Base-by-base conservation (phyloP, 2,113 vertebrate genomes). In the Myiozetetes cayanensis region DNA sequence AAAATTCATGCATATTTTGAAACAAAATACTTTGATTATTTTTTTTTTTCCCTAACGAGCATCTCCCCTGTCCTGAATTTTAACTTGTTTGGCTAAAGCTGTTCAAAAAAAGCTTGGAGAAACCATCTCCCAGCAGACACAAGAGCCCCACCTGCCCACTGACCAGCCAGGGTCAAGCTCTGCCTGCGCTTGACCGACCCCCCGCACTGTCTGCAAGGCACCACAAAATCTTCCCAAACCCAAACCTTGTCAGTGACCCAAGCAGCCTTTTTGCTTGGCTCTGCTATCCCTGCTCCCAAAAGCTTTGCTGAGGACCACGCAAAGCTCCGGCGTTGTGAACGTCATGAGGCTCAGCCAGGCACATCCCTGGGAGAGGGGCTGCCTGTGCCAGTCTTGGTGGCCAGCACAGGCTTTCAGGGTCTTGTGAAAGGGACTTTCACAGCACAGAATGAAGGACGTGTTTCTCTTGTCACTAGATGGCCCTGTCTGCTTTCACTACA, bases 401-500 rank as follows among this genome's bases (percentile, higher is more conserved):
- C 12, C 50, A 66, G 53, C 7, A 33, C 14, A 59, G 39, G 8
- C 8, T 73, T 76, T 11, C 3, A 2, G 12, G 23, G n/a, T 28
- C 22, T 66, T 55, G 8, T 18, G 68, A 66, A 67, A 71, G 21
- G 15, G 24, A 28, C 28, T 77, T 63, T 53, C 43, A 17, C 14
- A 41, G 46, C 31, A 65, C 2, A 10, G 44, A 75, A 85, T 10
- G 46, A 80, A 79, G 47, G 74, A 67, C 3, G 2, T 30, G 5
- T 79, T 89, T 76, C 61, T 85, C 23, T 77, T 59, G 96, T 97
- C 98, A 97, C 97, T 92, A 98, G 98, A 85, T 98, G 98, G 97
- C 98, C 89, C 97, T 96, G 43, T 85, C 22, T 66, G 68, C 87
- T 94, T 95, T 96, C 49, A 44, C 31, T 87, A 88, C 83, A 68